These are phyloP conservation scores for Megaptera novaeangliae DNA, from an alignment of 2,113 vertebrate genomes.

Conservation along the genomic window DNA sequence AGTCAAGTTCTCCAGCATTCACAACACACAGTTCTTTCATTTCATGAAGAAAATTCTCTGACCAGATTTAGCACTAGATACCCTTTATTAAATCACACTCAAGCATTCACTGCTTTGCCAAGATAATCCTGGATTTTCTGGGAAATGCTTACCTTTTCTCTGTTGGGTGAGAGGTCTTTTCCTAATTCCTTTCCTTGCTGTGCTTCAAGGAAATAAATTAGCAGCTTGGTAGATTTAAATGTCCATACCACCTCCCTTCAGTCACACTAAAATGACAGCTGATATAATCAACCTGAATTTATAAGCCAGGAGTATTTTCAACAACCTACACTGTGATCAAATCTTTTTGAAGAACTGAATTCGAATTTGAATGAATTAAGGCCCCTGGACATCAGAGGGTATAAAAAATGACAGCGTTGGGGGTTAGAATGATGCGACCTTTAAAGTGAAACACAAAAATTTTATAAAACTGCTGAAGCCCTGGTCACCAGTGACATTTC, in stretches of 20 bases:
- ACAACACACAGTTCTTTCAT: background rate
- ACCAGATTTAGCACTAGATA: background rate
- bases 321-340: background rate
- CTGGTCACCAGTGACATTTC: background rate
- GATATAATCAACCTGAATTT: background rate
- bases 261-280: background rate
- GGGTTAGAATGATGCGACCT: background rate
- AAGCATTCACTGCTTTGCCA: background rate
- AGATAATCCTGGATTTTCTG: background rate
- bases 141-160: background rate
- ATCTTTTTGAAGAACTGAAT: background rate
- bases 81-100: background rate
- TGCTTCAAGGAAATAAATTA: background rate
- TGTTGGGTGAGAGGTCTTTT: background rate
- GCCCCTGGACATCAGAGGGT: background rate
- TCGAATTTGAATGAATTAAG: conserved; percentile 16
- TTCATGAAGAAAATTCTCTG: background rate
- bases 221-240: background rate
- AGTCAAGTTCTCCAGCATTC: background rate
- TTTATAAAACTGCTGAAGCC: background rate
- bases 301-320: conserved; percentile 30
- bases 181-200: background rate
- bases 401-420: background rate
- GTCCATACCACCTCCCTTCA: background rate
- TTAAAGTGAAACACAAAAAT: background rate